Base-by-base conservation (phyloP, 1,140 invertebrate species). In the Maconellicoccus hirsutus region DNA sequence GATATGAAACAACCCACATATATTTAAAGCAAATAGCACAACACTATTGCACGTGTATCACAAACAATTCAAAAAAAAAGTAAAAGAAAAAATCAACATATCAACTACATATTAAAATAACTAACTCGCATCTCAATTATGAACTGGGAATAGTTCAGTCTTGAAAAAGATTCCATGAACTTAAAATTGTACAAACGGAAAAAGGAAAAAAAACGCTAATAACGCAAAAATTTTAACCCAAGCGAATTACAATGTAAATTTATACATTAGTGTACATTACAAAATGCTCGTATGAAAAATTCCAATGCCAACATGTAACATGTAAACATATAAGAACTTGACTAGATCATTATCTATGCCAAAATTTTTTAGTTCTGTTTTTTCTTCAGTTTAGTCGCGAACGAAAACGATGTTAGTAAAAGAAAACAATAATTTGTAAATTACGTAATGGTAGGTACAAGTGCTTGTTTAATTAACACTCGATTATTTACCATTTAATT, bases 11-110 rank as follows among this genome's bases (percentile, higher is more conserved):
- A 16, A 16, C 42, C 42, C 42, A 52, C 42, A 52, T 52, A 52
- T 52, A 52, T 52, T 52, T 52, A 3, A 52, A 52, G 42, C 42
- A 52, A 52, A 52, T 19, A 16, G n/a, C 42, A 14, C 2, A 52
- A 52, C 29, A 33, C 42, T 52, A 52, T 52, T 52, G 42, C 42
- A 52, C 42, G 42, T 19, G n/a, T 52, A 52, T 52, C 42, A 52
- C 42, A 52, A 52, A 19, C n/a, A 52, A 52, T 8, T 52, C n/a
- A 3, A 3, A 52, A 33, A 33, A 33, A 33, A 33, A 33, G 12
- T 33, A 52, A 8, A 52, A 52, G 6, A 19, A 8, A 16, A 8
- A 14, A 52, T 16, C n/a, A 52, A 52, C 33, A 6, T 38, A 7
- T 38, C 14, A 16, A 6, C n/a, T 52, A 52, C 42, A 52, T 2